These are phyloP conservation scores for Galerucella nymphaeae DNA, from an alignment of 2,888 invertebrate species.

Conservation along the genomic window DNA sequence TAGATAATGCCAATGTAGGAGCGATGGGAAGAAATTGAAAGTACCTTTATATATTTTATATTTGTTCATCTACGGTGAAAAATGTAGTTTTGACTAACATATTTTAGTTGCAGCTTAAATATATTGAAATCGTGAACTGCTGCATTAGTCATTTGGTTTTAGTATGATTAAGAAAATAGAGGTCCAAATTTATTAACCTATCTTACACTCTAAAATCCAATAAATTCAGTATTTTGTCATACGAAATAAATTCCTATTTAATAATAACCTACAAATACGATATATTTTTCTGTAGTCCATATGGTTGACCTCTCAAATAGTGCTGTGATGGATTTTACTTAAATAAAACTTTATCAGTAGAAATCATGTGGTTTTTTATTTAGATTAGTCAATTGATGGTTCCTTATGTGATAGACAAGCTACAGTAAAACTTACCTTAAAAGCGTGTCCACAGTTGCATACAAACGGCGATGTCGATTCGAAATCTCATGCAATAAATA, in stretches of 20 bases:
- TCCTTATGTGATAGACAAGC: no score
- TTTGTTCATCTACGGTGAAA: neutral
- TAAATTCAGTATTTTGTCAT: neutral
- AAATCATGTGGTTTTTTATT: neutral
- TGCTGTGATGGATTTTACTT: conserved; percentile 34
- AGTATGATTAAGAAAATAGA: neutral
- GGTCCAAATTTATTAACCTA: neutral
- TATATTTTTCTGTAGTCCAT: conserved; percentile 21
- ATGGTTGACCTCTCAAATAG: conserved; percentile 17
- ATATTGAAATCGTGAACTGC: neutral
- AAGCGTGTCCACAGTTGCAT: no score
- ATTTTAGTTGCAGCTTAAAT: neutral
- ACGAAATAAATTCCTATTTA: neutral
- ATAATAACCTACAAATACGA: neutral
- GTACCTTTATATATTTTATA: neutral
- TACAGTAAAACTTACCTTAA: no score
- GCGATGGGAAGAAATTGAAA: neutral
- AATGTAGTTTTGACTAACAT: neutral
- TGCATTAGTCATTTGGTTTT: no score
- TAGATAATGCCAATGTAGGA: neutral
- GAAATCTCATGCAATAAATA: no score
- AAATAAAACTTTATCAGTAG: conserved; percentile 29
- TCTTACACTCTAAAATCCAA: conserved; percentile 3
- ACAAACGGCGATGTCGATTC: no score
- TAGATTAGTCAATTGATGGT: no score